Base-by-base conservation (phyloP, 23 tunicate species). In the Clavelina lepadiformis region DNA sequence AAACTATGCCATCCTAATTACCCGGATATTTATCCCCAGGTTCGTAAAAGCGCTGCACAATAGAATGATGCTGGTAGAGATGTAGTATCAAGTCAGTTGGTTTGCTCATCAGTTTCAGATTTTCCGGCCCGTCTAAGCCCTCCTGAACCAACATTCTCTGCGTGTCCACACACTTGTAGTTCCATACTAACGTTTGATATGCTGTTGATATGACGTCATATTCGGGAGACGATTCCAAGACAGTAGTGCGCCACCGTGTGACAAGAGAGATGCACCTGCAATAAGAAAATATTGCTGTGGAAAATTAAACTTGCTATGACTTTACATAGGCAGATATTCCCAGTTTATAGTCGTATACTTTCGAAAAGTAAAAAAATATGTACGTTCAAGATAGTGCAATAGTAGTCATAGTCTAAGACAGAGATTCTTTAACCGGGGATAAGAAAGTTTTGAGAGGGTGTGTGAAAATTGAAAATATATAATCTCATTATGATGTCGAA, bases 11-110 rank as follows among this genome's bases (percentile, higher is more conserved):
- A 13, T 18, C 50, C 13, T 18, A 6, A 59, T 32, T 24, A 85
- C 93, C 83, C 38, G 93, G 93, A 45, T 85, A 85, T 6, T 33
- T 41, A n/a, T 70, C 62, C 22, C 74, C 93, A n/a, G 93, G 93
- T 26, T 62, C 57, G 37, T 76, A 57, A 46, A 67, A 77, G 19
- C 93, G 72, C 0, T 67, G 59, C 35, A 85, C 45, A n/a, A 85
- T 77, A 26, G 81, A 61, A 11, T 61, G 78, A 63, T 85, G 83
- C 25, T 71, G 65, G 69, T 85, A 85, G 24, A 85, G 78, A 32
- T 56, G 46, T 15, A 38, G 38, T 28, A 85, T 62, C 34, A 85
- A 38, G 3, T 70, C 55, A 37, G 61, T 33, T 38, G 93, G 83
- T 19, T 81, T 46, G 71, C 46, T 35, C n/a, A 65, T 29, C 29